Base-by-base conservation (phyloP, 2,888 invertebrate species). In the Protonemura montana region DNA sequence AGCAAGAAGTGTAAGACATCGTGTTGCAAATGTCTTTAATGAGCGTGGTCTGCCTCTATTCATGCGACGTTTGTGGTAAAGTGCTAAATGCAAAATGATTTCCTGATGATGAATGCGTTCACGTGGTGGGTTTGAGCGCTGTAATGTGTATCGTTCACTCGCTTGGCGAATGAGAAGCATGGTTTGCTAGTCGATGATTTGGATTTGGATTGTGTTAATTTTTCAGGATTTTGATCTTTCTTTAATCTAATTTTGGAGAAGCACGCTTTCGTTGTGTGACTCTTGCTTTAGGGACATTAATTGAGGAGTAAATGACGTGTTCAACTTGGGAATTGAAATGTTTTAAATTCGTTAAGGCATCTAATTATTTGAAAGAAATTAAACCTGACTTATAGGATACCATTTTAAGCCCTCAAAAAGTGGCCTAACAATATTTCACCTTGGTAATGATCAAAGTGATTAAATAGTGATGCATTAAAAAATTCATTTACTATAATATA, bases 401-500 rank as follows among this genome's bases (percentile, higher is more conserved):
- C n/a, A n/a, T n/a, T n/a, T n/a, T n/a, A n/a, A n/a, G n/a, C n/a
- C n/a, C n/a, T n/a, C n/a, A n/a, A n/a, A n/a, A n/a, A n/a, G n/a
- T n/a, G n/a, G n/a, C n/a, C n/a, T n/a, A n/a, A 35, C 35, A 35
- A 35, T 35, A 35, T n/a, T n/a, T 10, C 35, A 35, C 35, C 10
- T 35, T 35, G 35, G 35, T 35, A 35, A 35, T 6, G 35, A 16
- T 59, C 21, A 16, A 59, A 21, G 59, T 59, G 59, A 59, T 59
- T 59, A 21, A 59, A 59, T 59, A 2, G 21, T 59, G 13, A 59
- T 21, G 16, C 59, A 59, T 21, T 59, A 7, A 59, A 21, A 59
- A 59, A 59, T 78, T 78, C 78, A 86, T 82, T 85, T 87, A 83
- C 85, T 86, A 86, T 86, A 86, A 84, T 87, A 78, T 87, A 87